These are phyloP conservation scores for Mohoua ochrocephala DNA, from an alignment of 2,113 vertebrate genomes.

Conservation along the genomic window DNA sequence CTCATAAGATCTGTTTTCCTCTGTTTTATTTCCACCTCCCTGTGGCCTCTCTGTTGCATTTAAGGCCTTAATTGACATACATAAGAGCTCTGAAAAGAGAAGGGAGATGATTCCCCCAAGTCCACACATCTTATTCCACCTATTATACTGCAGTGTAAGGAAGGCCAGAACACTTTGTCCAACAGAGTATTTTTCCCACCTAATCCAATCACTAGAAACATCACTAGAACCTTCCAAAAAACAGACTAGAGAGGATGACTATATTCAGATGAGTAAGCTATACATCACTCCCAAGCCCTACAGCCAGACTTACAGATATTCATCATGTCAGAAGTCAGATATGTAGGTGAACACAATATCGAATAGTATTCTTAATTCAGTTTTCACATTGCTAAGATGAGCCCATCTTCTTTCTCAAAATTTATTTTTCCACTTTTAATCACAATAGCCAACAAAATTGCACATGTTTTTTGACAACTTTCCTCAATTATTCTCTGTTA, in stretches of 20 bases:
- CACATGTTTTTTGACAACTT: background rate
- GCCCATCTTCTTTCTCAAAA: background rate
- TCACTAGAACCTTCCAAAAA: background rate
- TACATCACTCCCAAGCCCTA: background rate
- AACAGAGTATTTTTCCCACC: background rate
- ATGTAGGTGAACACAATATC: background rate
- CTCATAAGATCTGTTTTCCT: background rate
- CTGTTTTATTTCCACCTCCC: background rate
- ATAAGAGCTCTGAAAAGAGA: background rate
- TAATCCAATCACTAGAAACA: background rate
- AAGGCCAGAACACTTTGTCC: background rate
- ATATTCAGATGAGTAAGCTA: background rate
- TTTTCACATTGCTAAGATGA: background rate
- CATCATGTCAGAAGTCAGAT: background rate
- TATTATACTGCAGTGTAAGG: background rate
- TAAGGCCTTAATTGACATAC: background rate
- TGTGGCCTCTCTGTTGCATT: background rate
- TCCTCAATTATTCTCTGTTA: background rate
- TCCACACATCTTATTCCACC: too few relatives aligned
- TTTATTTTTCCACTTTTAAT: background rate
- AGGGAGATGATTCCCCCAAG: background rate
- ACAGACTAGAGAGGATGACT: background rate
- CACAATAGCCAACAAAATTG: background rate
- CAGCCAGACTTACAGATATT: background rate
- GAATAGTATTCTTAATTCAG: background rate